phyloP scores from a whole-genome alignment of 2,888 invertebrate species.

The Anoncus sp. region DNA sequence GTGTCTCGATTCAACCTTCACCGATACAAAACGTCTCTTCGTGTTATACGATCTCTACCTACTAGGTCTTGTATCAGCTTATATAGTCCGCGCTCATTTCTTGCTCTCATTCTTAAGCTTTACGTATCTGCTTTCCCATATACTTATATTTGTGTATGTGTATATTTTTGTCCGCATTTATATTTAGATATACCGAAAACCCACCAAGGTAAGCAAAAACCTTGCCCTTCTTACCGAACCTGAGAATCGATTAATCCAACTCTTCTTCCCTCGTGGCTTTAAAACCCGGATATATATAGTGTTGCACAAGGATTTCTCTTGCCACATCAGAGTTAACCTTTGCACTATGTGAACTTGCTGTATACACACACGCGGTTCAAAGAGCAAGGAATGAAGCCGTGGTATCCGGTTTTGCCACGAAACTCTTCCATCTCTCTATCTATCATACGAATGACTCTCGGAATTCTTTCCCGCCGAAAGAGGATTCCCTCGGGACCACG shows the following conservation, averaged over 20 bases:
- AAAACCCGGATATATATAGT: background rate
- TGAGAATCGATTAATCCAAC: conserved; percentile 58
- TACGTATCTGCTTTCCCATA: conserved; percentile 19
- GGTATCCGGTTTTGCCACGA: conserved; percentile 24
- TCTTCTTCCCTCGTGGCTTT: conserved; percentile 2
- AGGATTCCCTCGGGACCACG: conserved; percentile 42
- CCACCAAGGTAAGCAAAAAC: conserved; percentile 11
- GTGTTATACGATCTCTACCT: conserved; percentile 25
- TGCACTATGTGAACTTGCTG: conserved; percentile 2
- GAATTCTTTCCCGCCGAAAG: conserved; percentile 54
- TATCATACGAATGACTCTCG: conserved; percentile 52
- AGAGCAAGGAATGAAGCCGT: conserved; percentile 38
- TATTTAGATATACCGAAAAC: background rate
- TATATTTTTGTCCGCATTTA: background rate
- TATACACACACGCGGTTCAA: conserved; percentile 29
- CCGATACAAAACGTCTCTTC: conserved; percentile 29
- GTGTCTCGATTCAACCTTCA: conserved; percentile 41
- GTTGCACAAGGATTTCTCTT: background rate
- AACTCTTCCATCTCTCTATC: conserved; percentile 3
- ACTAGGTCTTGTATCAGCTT: conserved; percentile 36
- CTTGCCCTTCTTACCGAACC: conserved; percentile 37
- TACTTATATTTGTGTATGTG: background rate
- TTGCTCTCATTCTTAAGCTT: conserved; percentile 31
- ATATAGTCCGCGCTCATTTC: conserved; percentile 29
- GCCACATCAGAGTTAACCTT: conserved; percentile 6